Evolutionary conservation across 2,888 invertebrate genomes (phyloP), one percentile per base, ranked within the genome.

Genomic region (Meiosimyza decipiens): DNA sequence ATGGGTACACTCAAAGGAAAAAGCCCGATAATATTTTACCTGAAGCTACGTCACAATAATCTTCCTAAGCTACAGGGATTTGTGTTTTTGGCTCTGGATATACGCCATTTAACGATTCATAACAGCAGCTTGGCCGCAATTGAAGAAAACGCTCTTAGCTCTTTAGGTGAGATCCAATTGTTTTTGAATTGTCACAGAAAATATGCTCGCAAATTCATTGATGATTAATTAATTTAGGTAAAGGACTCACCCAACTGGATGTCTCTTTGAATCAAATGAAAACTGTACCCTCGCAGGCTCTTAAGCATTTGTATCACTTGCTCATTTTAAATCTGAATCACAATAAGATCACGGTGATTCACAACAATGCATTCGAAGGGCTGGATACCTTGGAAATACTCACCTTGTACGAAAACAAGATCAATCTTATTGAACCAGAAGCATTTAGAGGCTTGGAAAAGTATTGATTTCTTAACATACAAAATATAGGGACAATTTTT

Each of bases 271-370:
- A 97, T 88, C 92, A 92, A 79, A 88, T 96, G 81, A 91, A 90
- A 76, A 90, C 91, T 60, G 94, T 96, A 63, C 96, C 96, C 33
- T 94, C 95, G 1, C 88, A 90, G 33, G 94, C 96, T 1, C 90
- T 95, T 81, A 91, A 91, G 78, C 93, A 93, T 84, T 91, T 96
- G 67, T 93, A 94, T 86, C 93, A 93, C 82, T 90, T 96, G 75
- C 90, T 95, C 76, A 95, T 95, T 78, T 90, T 97, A 75, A 96
- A 96, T 87, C 90, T 96, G 88, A 96, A 96, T 88, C 94, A 95
- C 87, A 97, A 97, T 86, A 91, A 90, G 88, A 94, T 97, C 81
- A 91, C 90, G 63, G 92, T 91, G 69, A 89, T 97, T 50, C 95
- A 94, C 82, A 91, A 91, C 75, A 91, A 91, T 77, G 96, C 96